Base-by-base conservation (phyloP, 2,113 vertebrate species). In the Oxygymnocypris stewartii region DNA sequence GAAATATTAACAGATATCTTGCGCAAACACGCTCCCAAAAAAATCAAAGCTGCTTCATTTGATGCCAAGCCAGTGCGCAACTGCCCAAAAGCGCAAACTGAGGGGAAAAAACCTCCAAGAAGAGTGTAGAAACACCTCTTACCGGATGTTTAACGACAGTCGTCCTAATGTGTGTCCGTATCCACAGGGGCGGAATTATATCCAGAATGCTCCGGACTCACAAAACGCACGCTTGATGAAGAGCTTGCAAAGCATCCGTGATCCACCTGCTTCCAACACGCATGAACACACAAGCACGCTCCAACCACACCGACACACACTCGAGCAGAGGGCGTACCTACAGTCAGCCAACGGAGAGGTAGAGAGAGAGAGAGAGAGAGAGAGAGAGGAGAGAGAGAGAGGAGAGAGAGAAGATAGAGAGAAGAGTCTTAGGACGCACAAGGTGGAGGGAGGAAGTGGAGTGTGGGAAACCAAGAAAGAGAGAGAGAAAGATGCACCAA, bases 391-490 rank as follows among this genome's bases (percentile, higher is more conserved):
- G n/a, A n/a, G n/a, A n/a, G n/a, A n/a, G n/a, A n/a, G n/a, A n/a
- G n/a, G n/a, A n/a, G n/a, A n/a, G n/a, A n/a, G n/a, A n/a, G n/a
- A n/a, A n/a, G n/a, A n/a, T n/a, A n/a, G n/a, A n/a, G n/a, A n/a
- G n/a, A n/a, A 61, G 35, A 88, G 85, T 85, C 87, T 79, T 84
- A 88, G 91, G 71, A 88, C 59, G 88, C 65, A 91, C 83, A 91
- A 91, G 93, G 91, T 91, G 91, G 92, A 92, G 92, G 93, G 93
- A 94, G 93, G 93, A 94, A 92, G 92, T 28, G 91, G 89, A 89
- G 87, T 89, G 73, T 49, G 90, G 87, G 86, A 88, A 90, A 84
- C 67, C 85, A 88, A 71, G 65, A 37, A 18, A 59, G 20, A 42
- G 65, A 49, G 79, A 35, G 57, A 57, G 65, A 65, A 37, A 51